Percentiles rank a stretch among this genome's conserved stretches.
Evolutionary conservation across 2,888 invertebrate species (phyloP).

Genomic region (Aphidius colemani): DNA sequence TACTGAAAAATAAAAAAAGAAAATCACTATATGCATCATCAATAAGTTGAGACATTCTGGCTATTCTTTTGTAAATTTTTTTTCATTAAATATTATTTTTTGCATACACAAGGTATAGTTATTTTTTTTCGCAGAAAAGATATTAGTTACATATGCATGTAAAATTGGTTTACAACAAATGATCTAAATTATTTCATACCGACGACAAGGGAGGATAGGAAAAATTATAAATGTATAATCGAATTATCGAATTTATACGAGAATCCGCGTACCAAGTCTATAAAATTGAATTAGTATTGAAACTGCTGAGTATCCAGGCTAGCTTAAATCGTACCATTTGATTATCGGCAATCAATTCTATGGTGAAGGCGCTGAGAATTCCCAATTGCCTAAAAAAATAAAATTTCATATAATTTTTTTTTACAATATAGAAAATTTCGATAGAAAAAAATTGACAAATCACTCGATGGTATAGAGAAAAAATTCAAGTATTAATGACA

Average conservation of each 20-base stretch:
- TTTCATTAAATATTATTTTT: too few species aligned
- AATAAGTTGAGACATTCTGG: not conserved
- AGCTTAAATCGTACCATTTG: conserved; percentile 37
- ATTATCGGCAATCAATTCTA: conserved; percentile 49
- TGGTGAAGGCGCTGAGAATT: conserved; percentile 20
- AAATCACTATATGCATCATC: not conserved
- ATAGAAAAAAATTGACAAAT: conserved; percentile 18
- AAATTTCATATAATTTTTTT: conserved; percentile 18
- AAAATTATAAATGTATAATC: conserved; percentile 29
- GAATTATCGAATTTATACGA: conserved; percentile 18
- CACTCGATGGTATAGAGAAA: not conserved
- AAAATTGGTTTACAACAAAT: not conserved
- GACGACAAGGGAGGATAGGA: conserved; percentile 14
- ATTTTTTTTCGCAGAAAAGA: not conserved
- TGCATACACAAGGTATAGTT: not conserved
- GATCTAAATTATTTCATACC: conserved; percentile 7
- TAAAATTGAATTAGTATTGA: conserved; percentile 44
- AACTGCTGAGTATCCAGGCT: conserved; percentile 31
- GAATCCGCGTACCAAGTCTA: conserved; percentile 30
- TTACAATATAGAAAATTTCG: conserved; percentile 14
- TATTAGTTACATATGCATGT: not conserved
- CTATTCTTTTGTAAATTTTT: too few species aligned
- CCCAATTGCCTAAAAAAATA: not conserved
- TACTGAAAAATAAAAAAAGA: not conserved
- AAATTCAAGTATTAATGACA: conserved; percentile 6